A percentile compares a stretch with the other conserved stretches of the same genome.
These are phyloP conservation scores for Acanthosepion esculentum DNA, from an alignment of 2,888 invertebrate species.

Conservation along the genomic window DNA sequence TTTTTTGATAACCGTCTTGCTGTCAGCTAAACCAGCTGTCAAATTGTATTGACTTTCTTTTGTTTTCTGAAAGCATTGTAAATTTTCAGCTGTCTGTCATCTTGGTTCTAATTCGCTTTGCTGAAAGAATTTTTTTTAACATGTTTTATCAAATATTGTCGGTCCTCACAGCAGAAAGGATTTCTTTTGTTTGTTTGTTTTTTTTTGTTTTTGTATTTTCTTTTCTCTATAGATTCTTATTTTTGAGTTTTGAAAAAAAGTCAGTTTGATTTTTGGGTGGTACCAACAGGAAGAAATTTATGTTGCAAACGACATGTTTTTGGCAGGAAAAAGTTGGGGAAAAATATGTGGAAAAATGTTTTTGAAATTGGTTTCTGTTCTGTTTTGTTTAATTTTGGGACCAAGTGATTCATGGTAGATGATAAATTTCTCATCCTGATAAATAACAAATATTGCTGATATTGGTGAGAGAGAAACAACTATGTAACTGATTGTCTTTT, in stretches of 20 bases:
- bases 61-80: neutral
- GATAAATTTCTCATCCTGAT: neutral
- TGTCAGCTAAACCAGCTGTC: neutral
- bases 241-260: neutral
- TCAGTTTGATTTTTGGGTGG: neutral
- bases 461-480: neutral
- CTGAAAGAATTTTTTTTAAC: neutral
- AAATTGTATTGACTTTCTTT: neutral
- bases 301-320: neutral
- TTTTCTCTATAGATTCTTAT: neutral
- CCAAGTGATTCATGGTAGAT: neutral
- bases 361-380: neutral
- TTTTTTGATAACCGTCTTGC: neutral
- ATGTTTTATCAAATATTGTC: too few relatives aligned
- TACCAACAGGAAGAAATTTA: neutral
- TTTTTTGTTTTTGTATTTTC: neutral
- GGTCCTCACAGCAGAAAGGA: neutral
- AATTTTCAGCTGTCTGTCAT: neutral
- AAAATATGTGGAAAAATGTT: neutral
- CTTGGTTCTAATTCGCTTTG: neutral
- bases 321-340: neutral
- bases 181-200: too few relatives aligned
- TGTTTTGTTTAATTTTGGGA: neutral
- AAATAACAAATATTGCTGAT: neutral
- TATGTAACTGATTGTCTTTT: neutral